A percentile compares a stretch with the other conserved stretches of the same genome.
These are phyloP conservation scores for Stenolophus ochropezus DNA, from an alignment of 2,888 invertebrate genomes.

Conservation along the genomic window DNA sequence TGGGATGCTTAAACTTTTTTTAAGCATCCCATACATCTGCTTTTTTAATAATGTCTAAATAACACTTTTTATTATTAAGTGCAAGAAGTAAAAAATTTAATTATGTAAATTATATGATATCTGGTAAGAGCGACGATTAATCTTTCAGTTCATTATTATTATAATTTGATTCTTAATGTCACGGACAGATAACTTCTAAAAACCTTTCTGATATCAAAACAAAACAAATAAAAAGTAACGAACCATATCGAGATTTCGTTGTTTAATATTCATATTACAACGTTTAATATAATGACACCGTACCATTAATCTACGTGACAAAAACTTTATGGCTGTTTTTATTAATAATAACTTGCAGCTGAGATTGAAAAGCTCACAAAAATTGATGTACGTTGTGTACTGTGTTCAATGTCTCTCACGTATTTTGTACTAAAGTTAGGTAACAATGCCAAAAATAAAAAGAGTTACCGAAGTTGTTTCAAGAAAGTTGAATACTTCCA, in stretches of 20 bases:
- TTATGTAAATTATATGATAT: too few relatives aligned
- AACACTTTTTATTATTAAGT: too few relatives aligned
- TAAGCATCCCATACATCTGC: too few relatives aligned
- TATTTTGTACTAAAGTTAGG: background rate
- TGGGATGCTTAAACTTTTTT: too few relatives aligned
- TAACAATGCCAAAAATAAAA: background rate
- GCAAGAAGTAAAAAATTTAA: too few relatives aligned
- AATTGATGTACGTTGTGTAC: background rate
- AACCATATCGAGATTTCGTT: background rate
- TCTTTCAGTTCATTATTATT: too few relatives aligned
- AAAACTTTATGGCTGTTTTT: slow-evolving; percentile 31
- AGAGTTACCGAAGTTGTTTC: too few relatives aligned
- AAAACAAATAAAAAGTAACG: slow-evolving; percentile 1
- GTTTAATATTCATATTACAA: background rate
- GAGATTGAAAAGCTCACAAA: slow-evolving; percentile 1
- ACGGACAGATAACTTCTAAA: background rate
- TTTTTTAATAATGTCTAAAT: too few relatives aligned
- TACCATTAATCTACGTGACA: slow-evolving; percentile 20
- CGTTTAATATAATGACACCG: slow-evolving; percentile 7
- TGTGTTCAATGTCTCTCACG: background rate
- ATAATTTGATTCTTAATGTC: too few relatives aligned
- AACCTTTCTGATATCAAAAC: background rate
- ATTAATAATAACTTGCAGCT: slow-evolving; percentile 11
- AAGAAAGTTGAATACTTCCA: too few relatives aligned
- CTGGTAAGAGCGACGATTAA: too few relatives aligned